Percentiles rank a stretch among this genome's conserved stretches.
Evolutionary conservation across 1,140 invertebrate genomes (phyloP).

Genomic region (Tachypleus tridentatus): DNA sequence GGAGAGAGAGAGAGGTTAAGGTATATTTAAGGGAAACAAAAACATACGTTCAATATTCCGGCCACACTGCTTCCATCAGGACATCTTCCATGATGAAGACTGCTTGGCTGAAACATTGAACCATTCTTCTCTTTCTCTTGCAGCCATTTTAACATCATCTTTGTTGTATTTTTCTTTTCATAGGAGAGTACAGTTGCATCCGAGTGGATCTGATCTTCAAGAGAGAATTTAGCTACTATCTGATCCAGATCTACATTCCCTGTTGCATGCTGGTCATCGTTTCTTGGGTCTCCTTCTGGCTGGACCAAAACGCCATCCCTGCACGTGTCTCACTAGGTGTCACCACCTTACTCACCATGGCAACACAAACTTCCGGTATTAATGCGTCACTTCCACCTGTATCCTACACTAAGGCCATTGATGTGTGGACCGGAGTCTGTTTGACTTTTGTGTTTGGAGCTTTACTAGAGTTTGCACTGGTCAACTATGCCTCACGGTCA

Average conservation of each 20-base stretch:
- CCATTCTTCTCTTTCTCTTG: too few relatives aligned
- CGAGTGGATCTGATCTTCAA: conserved; percentile 30
- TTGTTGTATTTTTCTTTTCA: background rate
- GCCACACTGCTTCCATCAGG: too few relatives aligned
- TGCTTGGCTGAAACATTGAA: too few relatives aligned
- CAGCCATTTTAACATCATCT: too few relatives aligned
- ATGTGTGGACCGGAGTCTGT: conserved; percentile 96
- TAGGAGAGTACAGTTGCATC: conserved; percentile 30
- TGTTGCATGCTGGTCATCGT: conserved; percentile 45
- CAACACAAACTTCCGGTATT: conserved; percentile 58
- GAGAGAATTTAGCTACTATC: conserved; percentile 38
- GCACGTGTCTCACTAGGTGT: conserved; percentile 38
- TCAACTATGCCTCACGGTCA: conserved; percentile 90
- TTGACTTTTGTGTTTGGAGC: conserved; percentile 94
- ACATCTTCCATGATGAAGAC: too few relatives aligned
- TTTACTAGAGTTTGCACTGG: conserved; percentile 86
- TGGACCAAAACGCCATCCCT: conserved; percentile 40
- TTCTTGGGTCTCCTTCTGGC: conserved; percentile 44
- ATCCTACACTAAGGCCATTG: conserved; percentile 93
- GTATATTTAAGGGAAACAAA: too few relatives aligned
- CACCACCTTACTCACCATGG: conserved; percentile 43
- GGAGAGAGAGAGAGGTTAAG: too few relatives aligned
- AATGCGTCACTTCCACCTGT: conserved; percentile 93
- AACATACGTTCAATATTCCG: too few relatives aligned
- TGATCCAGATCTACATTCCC: conserved; percentile 40